Conservation (phyloP, 2,113 vertebrate species). For the Aegithalos caudatus region DNA sequence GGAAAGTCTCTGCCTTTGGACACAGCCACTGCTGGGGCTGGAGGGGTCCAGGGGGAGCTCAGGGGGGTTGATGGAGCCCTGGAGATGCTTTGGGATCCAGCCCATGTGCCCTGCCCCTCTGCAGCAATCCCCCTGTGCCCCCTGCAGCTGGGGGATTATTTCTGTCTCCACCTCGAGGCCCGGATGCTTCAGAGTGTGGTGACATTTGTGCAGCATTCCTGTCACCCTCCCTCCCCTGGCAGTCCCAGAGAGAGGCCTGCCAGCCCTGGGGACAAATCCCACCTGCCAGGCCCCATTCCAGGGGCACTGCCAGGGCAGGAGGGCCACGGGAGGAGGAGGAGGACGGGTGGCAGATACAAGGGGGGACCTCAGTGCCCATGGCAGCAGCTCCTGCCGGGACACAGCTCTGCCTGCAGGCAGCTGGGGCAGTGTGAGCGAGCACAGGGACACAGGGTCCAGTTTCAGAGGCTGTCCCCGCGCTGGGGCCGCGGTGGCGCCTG, state of each 20-base stretch:
- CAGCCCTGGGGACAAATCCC: neutral
- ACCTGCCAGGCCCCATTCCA: neutral
- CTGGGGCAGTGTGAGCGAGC: neutral
- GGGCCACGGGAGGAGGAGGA: neutral
- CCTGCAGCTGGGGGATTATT: neutral
- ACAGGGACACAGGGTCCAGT: neutral
- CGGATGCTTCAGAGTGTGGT: neutral
- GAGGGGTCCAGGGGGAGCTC: neutral
- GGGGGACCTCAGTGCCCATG: neutral
- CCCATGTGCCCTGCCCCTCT: neutral
- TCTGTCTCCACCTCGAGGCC: neutral
- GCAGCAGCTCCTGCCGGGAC: neutral
- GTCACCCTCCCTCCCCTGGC: neutral
- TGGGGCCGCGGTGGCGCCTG: neutral
- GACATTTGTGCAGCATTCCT: neutral
- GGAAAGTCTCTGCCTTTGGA: neutral
- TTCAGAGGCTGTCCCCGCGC: neutral
- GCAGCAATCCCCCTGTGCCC: neutral
- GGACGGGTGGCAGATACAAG: neutral
- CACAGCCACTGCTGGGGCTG: neutral
- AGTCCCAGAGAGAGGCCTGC: neutral
- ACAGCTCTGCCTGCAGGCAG: neutral
- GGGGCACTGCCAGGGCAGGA: neutral
- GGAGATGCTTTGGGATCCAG: neutral
- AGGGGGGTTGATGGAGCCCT: neutral